A percentile compares a stretch with the other conserved stretches of the same genome.
Conservation (phyloP, 2,797 vertebrate genomes). For the Spinibarbus caldwelli region DNA sequence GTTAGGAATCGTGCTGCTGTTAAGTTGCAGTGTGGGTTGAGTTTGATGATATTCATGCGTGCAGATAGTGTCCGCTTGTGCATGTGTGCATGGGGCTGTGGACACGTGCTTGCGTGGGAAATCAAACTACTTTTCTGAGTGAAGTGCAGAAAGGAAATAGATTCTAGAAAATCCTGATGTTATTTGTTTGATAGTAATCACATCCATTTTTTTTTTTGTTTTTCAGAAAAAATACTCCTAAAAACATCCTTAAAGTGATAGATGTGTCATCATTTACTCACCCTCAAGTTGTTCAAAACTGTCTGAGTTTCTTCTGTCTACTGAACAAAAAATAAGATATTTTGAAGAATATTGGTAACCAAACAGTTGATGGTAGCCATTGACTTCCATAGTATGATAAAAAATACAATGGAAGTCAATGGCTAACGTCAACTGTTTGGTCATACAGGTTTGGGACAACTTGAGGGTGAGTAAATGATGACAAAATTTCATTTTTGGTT, state of each 20-base stretch:
- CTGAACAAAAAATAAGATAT: background rate
- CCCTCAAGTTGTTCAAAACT: background rate
- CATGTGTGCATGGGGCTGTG: background rate
- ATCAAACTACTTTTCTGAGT: background rate
- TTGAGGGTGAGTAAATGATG: no score
- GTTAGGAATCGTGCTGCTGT: conserved; percentile 72
- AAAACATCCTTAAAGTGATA: background rate
- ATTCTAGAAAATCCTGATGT: background rate
- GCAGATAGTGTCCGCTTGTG: conserved; percentile 16
- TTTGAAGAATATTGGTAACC: background rate
- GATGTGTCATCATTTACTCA: background rate
- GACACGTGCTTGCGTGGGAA: background rate
- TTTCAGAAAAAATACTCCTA: background rate
- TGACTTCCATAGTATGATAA: background rate
- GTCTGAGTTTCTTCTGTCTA: background rate
- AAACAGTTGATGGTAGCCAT: background rate
- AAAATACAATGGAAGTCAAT: background rate
- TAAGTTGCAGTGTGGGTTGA: conserved; percentile 62
- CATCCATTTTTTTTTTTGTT: background rate
- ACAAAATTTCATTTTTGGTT: no score
- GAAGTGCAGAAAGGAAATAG: background rate
- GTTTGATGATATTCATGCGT: conserved; percentile 52
- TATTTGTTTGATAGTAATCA: background rate
- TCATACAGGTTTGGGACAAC: background rate
- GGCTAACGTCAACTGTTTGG: background rate